phyloP scores from a whole-genome alignment of 2,888 invertebrate species.

The Xanthia togata region DNA sequence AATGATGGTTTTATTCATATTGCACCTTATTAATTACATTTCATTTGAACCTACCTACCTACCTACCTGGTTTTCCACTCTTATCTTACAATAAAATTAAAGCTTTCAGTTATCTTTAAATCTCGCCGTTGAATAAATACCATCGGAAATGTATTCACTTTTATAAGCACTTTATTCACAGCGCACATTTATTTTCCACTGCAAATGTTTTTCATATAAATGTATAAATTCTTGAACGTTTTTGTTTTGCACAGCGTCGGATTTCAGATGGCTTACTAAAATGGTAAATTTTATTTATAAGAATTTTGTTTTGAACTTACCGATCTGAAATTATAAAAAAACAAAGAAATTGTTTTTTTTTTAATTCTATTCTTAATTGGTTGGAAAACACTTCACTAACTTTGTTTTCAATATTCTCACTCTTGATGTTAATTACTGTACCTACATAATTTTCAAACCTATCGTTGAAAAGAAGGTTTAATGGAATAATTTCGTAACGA shows the following conservation, averaged over 20 bases:
- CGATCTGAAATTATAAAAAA: slow-evolving; percentile 3
- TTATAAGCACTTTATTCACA: slow-evolving; percentile 59
- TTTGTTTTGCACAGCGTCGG: slow-evolving; percentile 88
- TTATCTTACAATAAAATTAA: not conserved
- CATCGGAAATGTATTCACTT: slow-evolving; percentile 50
- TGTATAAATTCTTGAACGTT: slow-evolving; percentile 71
- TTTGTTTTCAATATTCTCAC: not conserved
- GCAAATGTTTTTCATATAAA: slow-evolving; percentile 61
- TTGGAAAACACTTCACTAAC: not conserved
- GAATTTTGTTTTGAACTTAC: slow-evolving; percentile 31
- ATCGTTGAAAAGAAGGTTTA: not conserved
- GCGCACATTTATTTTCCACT: slow-evolving; percentile 67
- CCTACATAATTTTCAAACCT: not conserved
- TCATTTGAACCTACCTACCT: not conserved
- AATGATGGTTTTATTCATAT: slow-evolving; percentile 45
- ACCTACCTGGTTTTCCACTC: not conserved
- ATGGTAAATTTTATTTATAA: slow-evolving; percentile 79
- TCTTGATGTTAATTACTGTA: not conserved
- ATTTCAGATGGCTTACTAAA: slow-evolving; percentile 87
- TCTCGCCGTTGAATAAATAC: slow-evolving; percentile 56
- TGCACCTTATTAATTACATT: slow-evolving; percentile 2
- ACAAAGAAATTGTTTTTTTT: not conserved
- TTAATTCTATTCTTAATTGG: not conserved
- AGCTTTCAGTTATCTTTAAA: not conserved
- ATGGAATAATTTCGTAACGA: not conserved